Conservation (phyloP, 2,888 invertebrate species). For the Rhogogaster chlorosoma region DNA sequence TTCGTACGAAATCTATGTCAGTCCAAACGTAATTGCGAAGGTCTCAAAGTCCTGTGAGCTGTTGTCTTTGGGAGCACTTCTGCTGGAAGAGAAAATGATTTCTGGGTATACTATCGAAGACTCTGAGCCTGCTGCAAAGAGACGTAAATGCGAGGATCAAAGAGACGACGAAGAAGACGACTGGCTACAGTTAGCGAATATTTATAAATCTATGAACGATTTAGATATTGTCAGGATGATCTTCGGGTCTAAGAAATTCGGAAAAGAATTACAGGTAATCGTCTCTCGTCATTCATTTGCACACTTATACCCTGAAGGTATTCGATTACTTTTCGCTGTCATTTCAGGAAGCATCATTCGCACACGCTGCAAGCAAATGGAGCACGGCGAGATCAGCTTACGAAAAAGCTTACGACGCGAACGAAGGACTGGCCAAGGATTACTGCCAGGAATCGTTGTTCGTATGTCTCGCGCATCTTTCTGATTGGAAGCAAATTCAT, state of each 20-base stretch:
- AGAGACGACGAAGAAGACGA: slow-evolving; percentile 55
- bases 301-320: neutral
- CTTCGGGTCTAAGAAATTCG: slow-evolving; percentile 80
- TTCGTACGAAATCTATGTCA: slow-evolving; percentile 73
- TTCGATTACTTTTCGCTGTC: slow-evolving; percentile 15
- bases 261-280: slow-evolving; percentile 71
- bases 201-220: slow-evolving; percentile 83
- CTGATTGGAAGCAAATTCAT: slow-evolving; percentile 81
- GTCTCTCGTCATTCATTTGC: neutral
- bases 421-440: slow-evolving; percentile 67
- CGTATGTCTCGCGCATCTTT: slow-evolving; percentile 81
- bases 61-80: slow-evolving; percentile 78
- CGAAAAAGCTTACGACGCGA: slow-evolving; percentile 59
- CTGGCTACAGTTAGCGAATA: slow-evolving; percentile 80
- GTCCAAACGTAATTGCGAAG: slow-evolving; percentile 75
- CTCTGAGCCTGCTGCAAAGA: slow-evolving; percentile 71
- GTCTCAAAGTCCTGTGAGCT: slow-evolving; percentile 78
- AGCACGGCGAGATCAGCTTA: slow-evolving; percentile 65
- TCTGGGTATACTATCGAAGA: slow-evolving; percentile 62
- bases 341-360: slow-evolving; percentile 69
- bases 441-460: slow-evolving; percentile 80
- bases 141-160: slow-evolving; percentile 61
- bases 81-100: slow-evolving; percentile 81
- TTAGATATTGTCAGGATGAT: slow-evolving; percentile 83
- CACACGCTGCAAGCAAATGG: slow-evolving; percentile 74